Base-by-base conservation (phyloP, 2,888 invertebrate species). In the Gymnosoma rotundatum region DNA sequence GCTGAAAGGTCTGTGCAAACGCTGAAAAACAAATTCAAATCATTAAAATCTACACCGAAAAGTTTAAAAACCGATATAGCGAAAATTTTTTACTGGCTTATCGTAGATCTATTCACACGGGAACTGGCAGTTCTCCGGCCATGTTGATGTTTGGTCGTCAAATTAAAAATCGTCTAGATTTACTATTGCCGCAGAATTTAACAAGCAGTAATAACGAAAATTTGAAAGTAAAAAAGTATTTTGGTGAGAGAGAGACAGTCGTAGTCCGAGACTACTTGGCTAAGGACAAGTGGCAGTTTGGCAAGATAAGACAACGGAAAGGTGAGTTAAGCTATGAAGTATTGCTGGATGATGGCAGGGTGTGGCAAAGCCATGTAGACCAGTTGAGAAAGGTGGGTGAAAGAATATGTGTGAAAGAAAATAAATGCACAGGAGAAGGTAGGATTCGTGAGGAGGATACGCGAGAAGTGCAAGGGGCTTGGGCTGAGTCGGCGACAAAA, bases 91-190 rank as follows among this genome's bases (percentile, higher is more conserved):
- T 85, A 10, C 32, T 85, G 60, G 80, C 78, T 52, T 86, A 85
- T 58, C 72, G 78, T 9, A 63, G 84, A 16, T 61, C 82, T 14
- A 78, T 84, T 10, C 81, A 83, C 52, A 66, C 67, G 18, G 63
- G 61, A 2, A 86, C 83, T 9, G 63, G 58, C 0, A 78, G 82
- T 18, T 86, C 85, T 16, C 85, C 78, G 21, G 74, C 81, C 4
- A 81, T 78, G 78, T 16, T 81, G 20, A 85, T 83, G 83, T 79
- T 86, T 16, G 79, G 74, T 8, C 36, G 83, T 16, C 81, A 79
- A 66, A 79, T 86, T 6, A 64, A 75, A 56, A 70, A 78, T 8
- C 67, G 70, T 20, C 38, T 85, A 56, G 82, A 86, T 60, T 61
- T 86, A n/a, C 9, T 83, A 42, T 42, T 85, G 18, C 78, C 78